Evolutionary conservation across 2,113 vertebrate genomes (phyloP), one percentile per base, ranked within the genome.

Genomic region (Chelonoidis abingdonii): DNA sequence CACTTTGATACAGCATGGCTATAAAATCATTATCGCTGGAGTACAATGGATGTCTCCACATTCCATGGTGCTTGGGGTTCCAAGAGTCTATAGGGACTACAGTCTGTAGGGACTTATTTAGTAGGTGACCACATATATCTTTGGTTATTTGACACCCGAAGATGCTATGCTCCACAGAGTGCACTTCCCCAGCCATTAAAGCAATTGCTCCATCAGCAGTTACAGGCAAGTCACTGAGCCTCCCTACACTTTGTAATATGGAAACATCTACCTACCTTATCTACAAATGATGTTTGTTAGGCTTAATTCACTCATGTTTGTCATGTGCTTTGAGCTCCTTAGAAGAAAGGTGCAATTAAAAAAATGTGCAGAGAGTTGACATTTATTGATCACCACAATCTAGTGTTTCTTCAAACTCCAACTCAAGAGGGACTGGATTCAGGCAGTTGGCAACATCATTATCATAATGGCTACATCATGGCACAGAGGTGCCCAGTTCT

Each of bases 331-430:
- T 10, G 83, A 89, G 50, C 76, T 47, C 57, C 81, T 91, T 89
- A 79, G 72, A 95, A 94, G 93, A 95, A 92, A 80, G 44, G 72
- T 83, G 76, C 50, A 2, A 95, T 97, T 95, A 56, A 56, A 10
- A 56, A 56, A 56, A 9, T 92, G 85, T 89, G 94, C 87, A 94
- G 87, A 95, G 72, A 84, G 75, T 83, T 95, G 96, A 95, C 90
- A 94, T 97, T 97, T 97, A 95, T 96, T 93, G 78, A 95, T 97
- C 96, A 94, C 94, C 69, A 81, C 96, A 96, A 94, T 97, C 96
- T 95, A 90, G 84, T 91, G 57, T 87, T 95, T 93, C 96, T 95
- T 97, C 84, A 80, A 95, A 93, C 35, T 93, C 90, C 90, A 96
- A 85, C 89, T 91, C 90, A 62, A 29, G 93, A 91, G 84, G 85